Evolutionary conservation across 2,113 vertebrate genomes (phyloP), one percentile per base, ranked within the genome.

Genomic region (Recurvirostra avosetta): DNA sequence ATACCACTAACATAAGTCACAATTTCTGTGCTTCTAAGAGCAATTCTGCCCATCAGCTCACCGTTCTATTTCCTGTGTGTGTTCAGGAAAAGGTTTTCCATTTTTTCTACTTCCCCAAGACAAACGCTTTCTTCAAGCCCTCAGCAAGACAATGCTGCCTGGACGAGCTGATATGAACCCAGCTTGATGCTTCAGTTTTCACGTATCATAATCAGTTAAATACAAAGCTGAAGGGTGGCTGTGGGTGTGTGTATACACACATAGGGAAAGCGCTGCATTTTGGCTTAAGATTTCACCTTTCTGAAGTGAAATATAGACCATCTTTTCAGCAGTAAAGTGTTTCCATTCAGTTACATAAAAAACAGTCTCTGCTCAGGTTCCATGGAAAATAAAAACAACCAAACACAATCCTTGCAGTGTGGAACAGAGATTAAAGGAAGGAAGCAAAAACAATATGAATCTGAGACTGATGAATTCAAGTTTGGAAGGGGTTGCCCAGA

Each of bases 361-460:
- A 18, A 3, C 26, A 68, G 20, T 11, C 77, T 79, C 41, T 72
- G n/a, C 84, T 95, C 74, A 63, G 55, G 41, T 90, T 79, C 75
- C 84, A 86, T 6, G 62, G 93, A 92, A 94, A 95, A 96, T 49
- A 90, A 90, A 95, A 92, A 75, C 86, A 95, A 89, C 26, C 43
- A 84, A 91, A 78, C 43, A 59, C 76, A 94, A 68, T 70, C 91
- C 81, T 82, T 30, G 2, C 70, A 76, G 87, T 15, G 17, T 29
- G 30, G 74, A 97, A 81, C 63, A 83, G 66, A 95, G 88, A 93
- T 91, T 85, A 96, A 96, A 96, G 96, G 96, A 97, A 97, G 96
- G 92, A 97, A 93, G 53, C 61, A 79, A 91, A 79, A 96, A 92
- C 91, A 97, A 92, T 92, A 82, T 15, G 71, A 91, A 95, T 36